Base-by-base conservation (phyloP, 53 echinoderm and acorn worm genomes). In the Crossaster papposus region DNA sequence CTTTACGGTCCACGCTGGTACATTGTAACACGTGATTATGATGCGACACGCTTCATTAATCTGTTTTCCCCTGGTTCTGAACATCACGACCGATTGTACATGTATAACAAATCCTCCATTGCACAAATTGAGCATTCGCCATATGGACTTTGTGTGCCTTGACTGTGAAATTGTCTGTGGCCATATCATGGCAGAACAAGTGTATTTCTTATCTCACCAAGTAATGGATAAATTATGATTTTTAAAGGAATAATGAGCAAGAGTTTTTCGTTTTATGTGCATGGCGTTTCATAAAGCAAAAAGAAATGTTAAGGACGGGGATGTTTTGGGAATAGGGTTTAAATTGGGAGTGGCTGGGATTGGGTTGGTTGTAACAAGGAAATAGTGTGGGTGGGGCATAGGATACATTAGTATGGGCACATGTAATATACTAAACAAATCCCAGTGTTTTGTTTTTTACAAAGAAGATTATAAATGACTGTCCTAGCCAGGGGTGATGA, bases 21-120 rank as follows among this genome's bases (percentile, higher is more conserved):
- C n/a, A n/a, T n/a, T n/a, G n/a, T n/a, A 70, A 28, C 81, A 64
- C 36, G 36, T 64, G 70, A 64, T 82, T 33, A 68, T 68, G n/a
- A 20, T 64, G 65, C 68, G 65, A 82, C 29, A 82, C 22, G 37
- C 65, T 44, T 82, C 36, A 70, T 82, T 65, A 64, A 30, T 38
- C 36, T 30, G 29, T n/a, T 0, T 13, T 23, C 4, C 17, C 20
- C 35, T 14, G 14, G 38, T 68, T 82, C 34, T 81, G 8, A 32
- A 17, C n/a, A 3, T 35, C 28, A 35, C 14, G 35, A 14, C 35
- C 62, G 33, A 54, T 28, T 58, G 2, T 26, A n/a, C n/a, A n/a
- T 77, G 1, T 78, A 28, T 13, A 30, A 20, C 58, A 54, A 62
- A 54, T 44, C 44, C 44, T 44, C 44, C 44, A 9, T 30, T 54